phyloP scores from a whole-genome alignment of 1,140 invertebrate species.

The Drosophila santomea region DNA sequence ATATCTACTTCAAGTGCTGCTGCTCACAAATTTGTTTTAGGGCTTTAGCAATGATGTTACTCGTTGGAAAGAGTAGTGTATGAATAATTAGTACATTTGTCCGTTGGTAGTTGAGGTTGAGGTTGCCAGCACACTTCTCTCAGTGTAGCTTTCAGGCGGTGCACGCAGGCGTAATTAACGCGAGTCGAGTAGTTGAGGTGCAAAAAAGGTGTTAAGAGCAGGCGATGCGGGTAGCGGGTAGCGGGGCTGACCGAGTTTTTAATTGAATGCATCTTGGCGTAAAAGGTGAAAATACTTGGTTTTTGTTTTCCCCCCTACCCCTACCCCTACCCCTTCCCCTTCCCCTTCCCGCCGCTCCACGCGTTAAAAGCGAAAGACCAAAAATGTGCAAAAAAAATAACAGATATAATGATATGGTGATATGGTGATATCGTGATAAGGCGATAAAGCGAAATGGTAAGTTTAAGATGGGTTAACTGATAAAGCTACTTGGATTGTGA shows the following conservation, averaged over 20 bases:
- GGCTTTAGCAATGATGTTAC: no score
- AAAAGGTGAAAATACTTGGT: conserved; percentile 73
- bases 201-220: conserved; percentile 34
- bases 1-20: no score
- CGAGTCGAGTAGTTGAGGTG: conserved; percentile 27
- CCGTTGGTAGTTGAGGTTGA: no score
- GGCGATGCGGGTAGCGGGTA: background rate
- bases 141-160: conserved; percentile 20
- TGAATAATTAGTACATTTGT: background rate
- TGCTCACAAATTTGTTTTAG: no score
- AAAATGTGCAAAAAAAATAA: background rate
- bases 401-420: background rate
- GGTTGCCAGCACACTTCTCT: background rate
- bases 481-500: no score
- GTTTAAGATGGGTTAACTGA: background rate
- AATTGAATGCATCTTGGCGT: conserved; percentile 77
- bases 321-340: no score
- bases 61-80: background rate
- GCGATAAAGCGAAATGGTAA: background rate
- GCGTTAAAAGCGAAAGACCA: conserved; percentile 1
- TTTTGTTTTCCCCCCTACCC: no score
- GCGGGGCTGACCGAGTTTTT: conserved; percentile 63
- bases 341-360: background rate
- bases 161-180: conserved; percentile 70
- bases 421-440: background rate